Conservation (phyloP, 1,140 invertebrate species). For the Arion vulgaris region DNA sequence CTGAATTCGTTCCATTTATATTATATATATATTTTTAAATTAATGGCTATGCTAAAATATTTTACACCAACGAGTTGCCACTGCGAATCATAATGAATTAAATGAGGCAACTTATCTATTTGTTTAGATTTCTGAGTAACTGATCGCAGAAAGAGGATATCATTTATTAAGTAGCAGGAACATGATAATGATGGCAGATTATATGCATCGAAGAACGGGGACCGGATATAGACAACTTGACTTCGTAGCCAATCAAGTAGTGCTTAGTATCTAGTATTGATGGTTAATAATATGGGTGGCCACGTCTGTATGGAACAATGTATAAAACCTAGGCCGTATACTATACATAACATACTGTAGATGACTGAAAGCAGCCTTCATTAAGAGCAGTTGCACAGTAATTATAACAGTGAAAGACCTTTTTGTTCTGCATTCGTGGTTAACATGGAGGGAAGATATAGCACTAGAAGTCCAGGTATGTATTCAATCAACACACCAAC, state of each 20-base stretch:
- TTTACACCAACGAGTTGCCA: too few relatives aligned
- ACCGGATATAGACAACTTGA: background rate
- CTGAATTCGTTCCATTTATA: too few relatives aligned
- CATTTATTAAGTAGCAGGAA: too few relatives aligned
- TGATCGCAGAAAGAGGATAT: too few relatives aligned
- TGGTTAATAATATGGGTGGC: background rate
- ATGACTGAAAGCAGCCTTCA: background rate
- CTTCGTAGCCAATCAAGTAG: background rate
- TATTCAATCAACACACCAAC: background rate
- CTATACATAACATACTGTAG: background rate
- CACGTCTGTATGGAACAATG: background rate
- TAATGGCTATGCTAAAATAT: too few relatives aligned
- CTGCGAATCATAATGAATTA: too few relatives aligned
- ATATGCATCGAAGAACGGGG: too few relatives aligned
- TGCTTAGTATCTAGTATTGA: background rate
- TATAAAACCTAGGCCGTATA: too few relatives aligned
- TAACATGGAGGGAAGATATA: constrained; percentile 32
- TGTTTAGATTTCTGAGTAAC: too few relatives aligned
- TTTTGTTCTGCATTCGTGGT: background rate
- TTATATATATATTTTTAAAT: too few relatives aligned
- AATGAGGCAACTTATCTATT: too few relatives aligned
- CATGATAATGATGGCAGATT: too few relatives aligned
- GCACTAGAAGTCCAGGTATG: constrained; percentile 37
- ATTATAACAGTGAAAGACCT: background rate
- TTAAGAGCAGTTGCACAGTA: background rate